phyloP scores from a whole-genome alignment of 2,888 invertebrate genomes.

The Chalcosyrphus nemorum region DNA sequence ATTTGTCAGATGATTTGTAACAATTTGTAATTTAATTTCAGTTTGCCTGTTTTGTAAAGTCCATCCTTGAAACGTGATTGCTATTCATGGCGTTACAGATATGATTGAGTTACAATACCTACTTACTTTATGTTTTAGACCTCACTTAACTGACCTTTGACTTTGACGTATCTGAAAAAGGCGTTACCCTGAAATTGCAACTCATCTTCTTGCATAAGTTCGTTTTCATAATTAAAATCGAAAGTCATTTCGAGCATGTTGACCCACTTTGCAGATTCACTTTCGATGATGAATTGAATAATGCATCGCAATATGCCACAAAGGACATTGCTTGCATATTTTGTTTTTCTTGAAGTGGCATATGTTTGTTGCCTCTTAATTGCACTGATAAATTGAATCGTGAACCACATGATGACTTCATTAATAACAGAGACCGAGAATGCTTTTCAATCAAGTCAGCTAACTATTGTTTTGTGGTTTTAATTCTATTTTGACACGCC shows the following conservation, averaged over 20 bases:
- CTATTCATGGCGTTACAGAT: constrained; percentile 44
- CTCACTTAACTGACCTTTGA: constrained; percentile 40
- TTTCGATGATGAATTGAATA: constrained; percentile 1
- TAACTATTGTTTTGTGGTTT: background rate
- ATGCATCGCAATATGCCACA: constrained; percentile 33
- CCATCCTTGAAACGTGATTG: constrained; percentile 42
- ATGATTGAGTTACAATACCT: constrained; percentile 2
- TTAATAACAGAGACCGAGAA: background rate
- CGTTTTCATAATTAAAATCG: constrained; percentile 17
- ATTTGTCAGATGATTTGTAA: constrained; percentile 38
- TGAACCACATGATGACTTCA: constrained; percentile 18
- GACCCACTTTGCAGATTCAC: constrained; percentile 37
- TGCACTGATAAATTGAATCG: constrained; percentile 14
- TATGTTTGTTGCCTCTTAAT: constrained; percentile 9
- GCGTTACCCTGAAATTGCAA: constrained; percentile 12
- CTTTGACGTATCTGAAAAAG: constrained; percentile 32
- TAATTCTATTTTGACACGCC: constrained; percentile 9
- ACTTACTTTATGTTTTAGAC: background rate
- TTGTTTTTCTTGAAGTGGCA: constrained; percentile 13
- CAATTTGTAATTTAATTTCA: constrained; percentile 20
- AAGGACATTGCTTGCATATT: constrained; percentile 31
- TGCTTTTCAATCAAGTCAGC: background rate
- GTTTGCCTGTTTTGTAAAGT: constrained; percentile 14
- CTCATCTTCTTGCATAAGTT: constrained; percentile 33
- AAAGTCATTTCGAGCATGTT: constrained; percentile 35